Percentiles rank a stretch among this genome's conserved stretches.
Conservation (phyloP, 1,140 invertebrate species). For the Cherax destructor region DNA sequence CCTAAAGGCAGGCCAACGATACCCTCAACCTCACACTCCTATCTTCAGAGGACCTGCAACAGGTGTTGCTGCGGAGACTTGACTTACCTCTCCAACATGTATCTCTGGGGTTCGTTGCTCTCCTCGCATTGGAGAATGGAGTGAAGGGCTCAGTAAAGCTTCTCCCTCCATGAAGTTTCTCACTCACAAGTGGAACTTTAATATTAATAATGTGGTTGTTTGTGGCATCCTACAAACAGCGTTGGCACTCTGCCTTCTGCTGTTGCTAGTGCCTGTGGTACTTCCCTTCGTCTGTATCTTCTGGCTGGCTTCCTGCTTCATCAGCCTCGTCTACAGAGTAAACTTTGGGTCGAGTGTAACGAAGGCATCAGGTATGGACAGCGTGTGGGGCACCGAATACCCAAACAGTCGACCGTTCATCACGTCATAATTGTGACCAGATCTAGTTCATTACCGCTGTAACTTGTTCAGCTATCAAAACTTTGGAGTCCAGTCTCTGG, state of each 20-base stretch:
- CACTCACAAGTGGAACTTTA: neutral
- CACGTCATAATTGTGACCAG: too few species aligned
- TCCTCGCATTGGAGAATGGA: neutral
- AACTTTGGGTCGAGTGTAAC: constrained; percentile 26
- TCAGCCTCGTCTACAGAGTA: neutral
- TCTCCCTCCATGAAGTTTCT: neutral
- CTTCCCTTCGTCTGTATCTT: constrained; percentile 22
- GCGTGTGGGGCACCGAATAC: constrained; percentile 60
- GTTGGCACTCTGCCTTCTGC: neutral
- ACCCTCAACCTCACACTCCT: neutral
- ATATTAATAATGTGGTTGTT: neutral
- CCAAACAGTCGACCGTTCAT: constrained; percentile 56
- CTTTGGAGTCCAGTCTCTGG: too few species aligned
- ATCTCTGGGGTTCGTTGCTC: neutral
- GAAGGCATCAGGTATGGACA: constrained; percentile 54
- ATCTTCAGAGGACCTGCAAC: neutral
- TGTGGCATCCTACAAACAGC: neutral
- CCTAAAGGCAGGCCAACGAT: neutral
- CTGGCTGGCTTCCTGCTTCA: neutral
- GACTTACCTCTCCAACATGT: neutral
- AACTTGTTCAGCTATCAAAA: too few species aligned
- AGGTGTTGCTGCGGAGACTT: neutral
- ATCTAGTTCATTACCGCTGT: too few species aligned
- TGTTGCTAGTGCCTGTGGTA: constrained; percentile 5
- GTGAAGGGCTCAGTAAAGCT: neutral